phyloP scores from a whole-genome alignment of 2,888 invertebrate genomes.

The Ochropleura leucogaster region DNA sequence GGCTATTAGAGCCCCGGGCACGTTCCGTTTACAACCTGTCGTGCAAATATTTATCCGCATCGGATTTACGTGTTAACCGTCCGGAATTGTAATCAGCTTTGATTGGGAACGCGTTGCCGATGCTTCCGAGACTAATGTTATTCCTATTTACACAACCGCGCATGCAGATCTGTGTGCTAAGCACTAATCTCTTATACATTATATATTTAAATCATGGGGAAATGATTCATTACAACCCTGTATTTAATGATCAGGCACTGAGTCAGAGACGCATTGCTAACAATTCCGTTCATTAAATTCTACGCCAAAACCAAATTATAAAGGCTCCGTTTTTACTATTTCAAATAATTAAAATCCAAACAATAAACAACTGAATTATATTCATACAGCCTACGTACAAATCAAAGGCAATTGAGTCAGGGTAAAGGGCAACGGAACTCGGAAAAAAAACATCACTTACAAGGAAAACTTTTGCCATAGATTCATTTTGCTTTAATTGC shows the following conservation, averaged over 20 bases:
- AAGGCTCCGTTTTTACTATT: not conserved
- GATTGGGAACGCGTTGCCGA: constrained; percentile 77
- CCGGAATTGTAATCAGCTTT: constrained; percentile 88
- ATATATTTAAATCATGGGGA: constrained; percentile 8
- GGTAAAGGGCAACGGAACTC: constrained; percentile 19
- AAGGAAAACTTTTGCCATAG: constrained; percentile 51
- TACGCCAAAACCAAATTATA: not conserved
- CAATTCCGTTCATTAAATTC: not conserved
- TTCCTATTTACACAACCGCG: constrained; percentile 53
- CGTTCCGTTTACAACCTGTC: constrained; percentile 88
- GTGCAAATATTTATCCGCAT: constrained; percentile 89
- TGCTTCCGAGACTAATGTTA: constrained; percentile 64
- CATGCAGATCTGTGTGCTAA: constrained; percentile 36
- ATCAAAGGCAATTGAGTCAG: constrained; percentile 39
- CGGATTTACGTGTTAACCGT: constrained; percentile 87
- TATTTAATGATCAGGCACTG: not conserved
- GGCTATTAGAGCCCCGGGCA: constrained; percentile 82
- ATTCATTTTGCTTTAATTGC: constrained; percentile 62
- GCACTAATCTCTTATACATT: constrained; percentile 28
- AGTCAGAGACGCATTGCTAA: not conserved
- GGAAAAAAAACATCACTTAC: constrained; percentile 44
- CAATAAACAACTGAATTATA: constrained; percentile 7
- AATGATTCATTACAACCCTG: not conserved
- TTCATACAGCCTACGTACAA: constrained; percentile 18
- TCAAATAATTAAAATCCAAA: not conserved